phyloP scores from a whole-genome alignment of 2,888 invertebrate genomes.

The Drosophila macrospina region DNA sequence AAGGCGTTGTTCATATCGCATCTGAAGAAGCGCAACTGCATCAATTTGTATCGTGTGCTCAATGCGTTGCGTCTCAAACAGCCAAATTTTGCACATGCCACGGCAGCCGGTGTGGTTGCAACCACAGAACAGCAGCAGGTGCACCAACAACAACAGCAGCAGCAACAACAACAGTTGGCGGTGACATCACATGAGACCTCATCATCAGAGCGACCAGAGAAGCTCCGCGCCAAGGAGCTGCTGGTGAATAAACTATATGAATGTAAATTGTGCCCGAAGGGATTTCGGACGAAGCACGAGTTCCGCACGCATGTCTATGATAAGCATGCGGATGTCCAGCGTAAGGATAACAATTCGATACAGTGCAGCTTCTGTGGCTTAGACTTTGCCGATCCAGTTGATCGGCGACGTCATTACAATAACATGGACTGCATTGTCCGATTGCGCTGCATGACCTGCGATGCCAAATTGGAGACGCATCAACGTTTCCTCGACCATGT shows the following conservation, averaged over 20 bases:
- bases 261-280: constrained; percentile 84
- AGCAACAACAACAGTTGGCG: neutral
- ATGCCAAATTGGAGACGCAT: constrained; percentile 84
- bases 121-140: constrained; percentile 2
- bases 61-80: constrained; percentile 76
- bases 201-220: constrained; percentile 73
- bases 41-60: constrained; percentile 84
- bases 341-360: constrained; percentile 83
- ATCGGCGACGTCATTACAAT: constrained; percentile 85
- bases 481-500: constrained; percentile 85
- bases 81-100: constrained; percentile 61
- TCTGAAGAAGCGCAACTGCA: constrained; percentile 85
- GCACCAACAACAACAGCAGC: neutral
- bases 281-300: constrained; percentile 84
- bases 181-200: constrained; percentile 22
- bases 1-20: constrained; percentile 85
- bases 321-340: constrained; percentile 84
- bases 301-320: constrained; percentile 85
- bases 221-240: constrained; percentile 84
- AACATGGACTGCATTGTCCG: constrained; percentile 85
- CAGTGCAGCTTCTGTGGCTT: constrained; percentile 84
- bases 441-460: constrained; percentile 85
- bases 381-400: constrained; percentile 84
- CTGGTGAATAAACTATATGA: constrained; percentile 85
- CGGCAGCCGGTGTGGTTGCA: constrained; percentile 20